Evolutionary conservation across 2,797 vertebrate genomes (phyloP).

Genomic region (Nyctalus aviator): DNA sequence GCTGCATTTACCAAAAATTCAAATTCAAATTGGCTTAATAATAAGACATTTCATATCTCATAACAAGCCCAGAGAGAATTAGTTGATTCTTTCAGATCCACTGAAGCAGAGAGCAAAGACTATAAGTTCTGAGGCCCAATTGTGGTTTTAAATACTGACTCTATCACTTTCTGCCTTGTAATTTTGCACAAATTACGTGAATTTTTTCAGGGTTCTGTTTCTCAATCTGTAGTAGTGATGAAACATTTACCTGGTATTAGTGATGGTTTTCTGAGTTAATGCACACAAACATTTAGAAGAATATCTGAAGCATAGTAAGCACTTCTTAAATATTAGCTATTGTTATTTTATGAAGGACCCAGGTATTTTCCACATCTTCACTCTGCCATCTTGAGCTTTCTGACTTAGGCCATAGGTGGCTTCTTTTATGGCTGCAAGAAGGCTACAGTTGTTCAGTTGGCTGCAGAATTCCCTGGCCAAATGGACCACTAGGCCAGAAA

Average conservation of each 20-base stretch:
- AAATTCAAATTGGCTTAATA: background rate
- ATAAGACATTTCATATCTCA: background rate
- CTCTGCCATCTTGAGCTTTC: background rate
- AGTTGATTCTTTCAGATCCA: background rate
- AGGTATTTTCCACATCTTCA: background rate
- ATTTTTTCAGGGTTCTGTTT: background rate
- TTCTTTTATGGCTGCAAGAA: background rate
- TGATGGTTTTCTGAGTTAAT: background rate
- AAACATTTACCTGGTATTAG: background rate
- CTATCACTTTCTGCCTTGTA: background rate
- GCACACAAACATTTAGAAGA: background rate
- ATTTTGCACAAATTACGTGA: background rate
- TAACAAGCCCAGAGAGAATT: background rate
- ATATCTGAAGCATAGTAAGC: background rate
- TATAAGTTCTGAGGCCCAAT: background rate
- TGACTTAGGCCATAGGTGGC: background rate
- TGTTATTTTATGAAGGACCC: background rate
- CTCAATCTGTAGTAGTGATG: background rate
- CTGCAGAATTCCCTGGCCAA: background rate
- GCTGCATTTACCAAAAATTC: background rate
- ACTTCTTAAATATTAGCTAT: background rate
- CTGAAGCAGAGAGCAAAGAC: background rate
- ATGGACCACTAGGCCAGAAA: background rate
- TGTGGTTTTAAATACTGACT: background rate
- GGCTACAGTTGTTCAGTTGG: background rate